Conservation (phyloP, 2,888 invertebrate genomes). For the Macrophya alboannulata region DNA sequence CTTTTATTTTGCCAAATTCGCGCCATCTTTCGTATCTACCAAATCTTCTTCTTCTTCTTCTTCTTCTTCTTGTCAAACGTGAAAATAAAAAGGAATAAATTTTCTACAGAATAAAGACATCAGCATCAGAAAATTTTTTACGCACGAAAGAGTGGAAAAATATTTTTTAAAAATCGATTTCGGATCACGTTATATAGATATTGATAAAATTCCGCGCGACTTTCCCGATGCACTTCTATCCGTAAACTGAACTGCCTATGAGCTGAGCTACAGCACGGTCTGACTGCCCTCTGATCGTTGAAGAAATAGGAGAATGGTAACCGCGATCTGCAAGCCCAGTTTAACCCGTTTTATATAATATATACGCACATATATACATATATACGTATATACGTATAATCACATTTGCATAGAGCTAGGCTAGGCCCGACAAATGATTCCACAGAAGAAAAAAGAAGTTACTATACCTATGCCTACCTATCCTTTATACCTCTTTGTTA, state of each 20-base stretch:
- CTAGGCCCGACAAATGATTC: background rate
- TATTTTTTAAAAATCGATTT: no score
- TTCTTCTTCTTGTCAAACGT: background rate
- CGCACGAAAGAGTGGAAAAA: no score
- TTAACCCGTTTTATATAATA: slow-evolving; percentile 47
- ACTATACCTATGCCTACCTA: slow-evolving; percentile 9
- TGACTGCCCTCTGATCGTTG: background rate
- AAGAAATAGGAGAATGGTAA: background rate
- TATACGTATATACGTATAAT: background rate
- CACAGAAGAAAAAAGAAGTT: background rate
- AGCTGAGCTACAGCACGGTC: background rate
- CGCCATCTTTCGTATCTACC: background rate
- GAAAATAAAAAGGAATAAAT: no score
- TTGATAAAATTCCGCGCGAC: background rate
- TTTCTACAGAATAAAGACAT: no score
- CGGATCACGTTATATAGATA: no score
- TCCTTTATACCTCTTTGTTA: background rate
- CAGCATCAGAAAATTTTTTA: no score
- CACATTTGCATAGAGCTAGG: slow-evolving; percentile 55
- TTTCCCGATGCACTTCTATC: background rate
- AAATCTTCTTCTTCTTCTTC: no score
- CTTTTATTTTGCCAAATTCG: background rate
- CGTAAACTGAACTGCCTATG: background rate
- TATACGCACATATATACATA: background rate
- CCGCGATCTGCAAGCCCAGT: background rate